phyloP scores from a whole-genome alignment of 23 tunicate genomes.

The Aplidium turbinatum region DNA sequence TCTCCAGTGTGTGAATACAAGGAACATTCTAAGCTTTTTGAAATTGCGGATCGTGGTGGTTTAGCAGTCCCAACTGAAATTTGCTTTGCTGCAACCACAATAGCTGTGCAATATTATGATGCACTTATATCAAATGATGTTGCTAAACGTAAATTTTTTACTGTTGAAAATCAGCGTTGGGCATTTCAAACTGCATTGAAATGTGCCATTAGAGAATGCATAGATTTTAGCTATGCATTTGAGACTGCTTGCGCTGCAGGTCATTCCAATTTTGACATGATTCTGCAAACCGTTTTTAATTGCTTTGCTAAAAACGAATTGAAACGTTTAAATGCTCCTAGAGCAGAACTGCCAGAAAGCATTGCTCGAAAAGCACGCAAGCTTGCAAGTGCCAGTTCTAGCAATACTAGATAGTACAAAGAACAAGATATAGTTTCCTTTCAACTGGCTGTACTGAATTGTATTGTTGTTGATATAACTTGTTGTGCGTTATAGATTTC shows the following conservation, averaged over 20 bases:
- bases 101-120: slow-evolving; percentile 4
- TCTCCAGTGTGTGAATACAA: background rate
- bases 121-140: background rate
- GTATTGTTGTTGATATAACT: too few relatives aligned
- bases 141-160: background rate
- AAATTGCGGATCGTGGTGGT: slow-evolving; percentile 7
- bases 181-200: background rate
- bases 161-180: slow-evolving; percentile 2
- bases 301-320: slow-evolving; percentile 22
- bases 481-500: too few relatives aligned
- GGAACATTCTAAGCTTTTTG: background rate
- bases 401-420: too few relatives aligned
- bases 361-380: background rate
- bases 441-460: too few relatives aligned
- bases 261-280: slow-evolving; percentile 1
- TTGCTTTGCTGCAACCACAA: slow-evolving; percentile 1
- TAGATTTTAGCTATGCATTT: background rate
- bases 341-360: background rate
- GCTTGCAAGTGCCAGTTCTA: background rate
- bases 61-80: background rate
- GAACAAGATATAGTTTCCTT: too few relatives aligned
- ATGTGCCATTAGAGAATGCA: background rate
- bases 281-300: background rate
- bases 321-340: slow-evolving; percentile 17
- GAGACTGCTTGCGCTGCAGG: background rate